Evolutionary conservation across 2,113 vertebrate genomes (phyloP).

Genomic region (Tachuris rubrigastra): DNA sequence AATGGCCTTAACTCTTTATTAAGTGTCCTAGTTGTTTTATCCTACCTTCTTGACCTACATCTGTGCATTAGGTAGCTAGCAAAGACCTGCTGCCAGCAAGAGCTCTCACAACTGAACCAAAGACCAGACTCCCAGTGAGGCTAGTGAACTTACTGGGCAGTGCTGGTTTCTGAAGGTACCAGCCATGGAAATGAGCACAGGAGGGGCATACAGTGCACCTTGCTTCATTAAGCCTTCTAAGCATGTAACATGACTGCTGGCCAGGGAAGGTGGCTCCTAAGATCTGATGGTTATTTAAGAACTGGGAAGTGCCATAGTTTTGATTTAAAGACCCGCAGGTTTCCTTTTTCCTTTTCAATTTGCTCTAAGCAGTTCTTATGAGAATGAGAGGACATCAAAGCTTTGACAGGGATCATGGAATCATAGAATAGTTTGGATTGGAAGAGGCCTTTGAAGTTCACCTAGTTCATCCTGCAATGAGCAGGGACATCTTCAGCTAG

Average conservation of each 20-base stretch:
- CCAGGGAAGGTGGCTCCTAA: not conserved
- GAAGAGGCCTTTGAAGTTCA: not conserved
- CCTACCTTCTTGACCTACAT: not conserved
- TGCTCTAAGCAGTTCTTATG: not conserved
- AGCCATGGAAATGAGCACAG: not conserved
- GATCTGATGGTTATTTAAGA: not conserved
- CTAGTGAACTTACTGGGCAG: not conserved
- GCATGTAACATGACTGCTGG: rapidly evolving
- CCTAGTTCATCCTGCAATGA: not conserved
- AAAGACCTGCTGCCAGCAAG: not conserved
- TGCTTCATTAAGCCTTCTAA: not conserved
- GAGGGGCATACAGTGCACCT: not conserved
- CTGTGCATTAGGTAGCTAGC: no score
- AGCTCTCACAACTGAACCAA: not conserved
- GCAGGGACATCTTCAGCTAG: not conserved
- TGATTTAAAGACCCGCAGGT: not conserved
- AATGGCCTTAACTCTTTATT: not conserved
- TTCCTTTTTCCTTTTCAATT: not conserved
- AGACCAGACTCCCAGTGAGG: not conserved
- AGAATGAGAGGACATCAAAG: not conserved
- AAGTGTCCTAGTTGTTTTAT: not conserved
- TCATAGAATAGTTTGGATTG: not conserved
- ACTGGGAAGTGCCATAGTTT: not conserved
- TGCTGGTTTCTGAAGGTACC: not conserved
- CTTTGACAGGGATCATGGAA: not conserved